These are phyloP conservation scores for Hirtodrosophila cameraria DNA, from an alignment of 2,888 invertebrate genomes.

Conservation along the genomic window DNA sequence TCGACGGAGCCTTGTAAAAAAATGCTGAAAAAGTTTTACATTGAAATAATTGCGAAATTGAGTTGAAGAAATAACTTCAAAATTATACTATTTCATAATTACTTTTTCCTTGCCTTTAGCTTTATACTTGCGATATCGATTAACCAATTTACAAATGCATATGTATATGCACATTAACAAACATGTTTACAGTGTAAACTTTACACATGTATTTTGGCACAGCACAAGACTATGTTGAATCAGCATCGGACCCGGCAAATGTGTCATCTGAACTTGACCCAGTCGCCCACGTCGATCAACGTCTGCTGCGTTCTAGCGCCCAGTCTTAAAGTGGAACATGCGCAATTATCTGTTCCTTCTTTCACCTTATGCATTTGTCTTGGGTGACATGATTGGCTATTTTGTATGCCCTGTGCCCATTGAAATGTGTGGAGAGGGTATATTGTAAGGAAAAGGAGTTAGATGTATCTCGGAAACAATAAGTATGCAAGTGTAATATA, in stretches of 20 bases:
- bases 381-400: background rate
- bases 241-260: slow-evolving; percentile 38
- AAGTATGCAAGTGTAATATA: no score
- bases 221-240: slow-evolving; percentile 53
- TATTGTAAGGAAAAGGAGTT: no score
- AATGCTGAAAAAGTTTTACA: no score
- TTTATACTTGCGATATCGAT: no score
- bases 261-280: slow-evolving; percentile 75
- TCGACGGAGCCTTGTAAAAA: no score
- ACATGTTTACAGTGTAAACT: background rate
- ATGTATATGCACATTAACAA: no score
- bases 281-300: slow-evolving; percentile 59
- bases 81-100: no score
- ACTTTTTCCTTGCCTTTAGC: background rate
- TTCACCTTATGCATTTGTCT: slow-evolving; percentile 1
- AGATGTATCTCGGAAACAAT: no score
- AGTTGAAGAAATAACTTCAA: no score
- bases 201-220: slow-evolving; percentile 42
- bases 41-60: no score
- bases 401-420: background rate
- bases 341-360: slow-evolving; percentile 11
- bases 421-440: background rate
- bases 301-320: slow-evolving; percentile 28
- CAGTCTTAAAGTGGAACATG: slow-evolving; percentile 7
- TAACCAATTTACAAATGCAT: no score